Evolutionary conservation across 2,113 vertebrate species (phyloP).

Genomic region (Rattus rattus): DNA sequence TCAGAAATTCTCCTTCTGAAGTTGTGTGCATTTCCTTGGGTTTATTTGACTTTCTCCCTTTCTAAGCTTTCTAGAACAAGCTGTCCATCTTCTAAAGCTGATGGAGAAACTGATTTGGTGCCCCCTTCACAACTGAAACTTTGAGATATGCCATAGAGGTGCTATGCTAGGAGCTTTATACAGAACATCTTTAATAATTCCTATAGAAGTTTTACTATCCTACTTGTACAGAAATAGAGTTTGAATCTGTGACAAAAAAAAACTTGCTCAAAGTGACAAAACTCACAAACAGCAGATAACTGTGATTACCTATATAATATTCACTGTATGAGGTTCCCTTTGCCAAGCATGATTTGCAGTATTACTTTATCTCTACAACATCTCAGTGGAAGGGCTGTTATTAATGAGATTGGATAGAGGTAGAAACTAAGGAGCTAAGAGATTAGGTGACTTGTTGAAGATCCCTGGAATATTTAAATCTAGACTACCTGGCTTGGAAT

Average conservation of each 20-base stretch:
- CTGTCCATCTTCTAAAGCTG: neutral
- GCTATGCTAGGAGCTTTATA: neutral
- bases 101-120: neutral
- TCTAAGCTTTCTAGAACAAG: conserved; percentile 34
- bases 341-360: neutral
- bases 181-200: neutral
- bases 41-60: neutral
- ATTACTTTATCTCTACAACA: conserved; percentile 35
- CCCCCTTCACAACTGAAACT: neutral
- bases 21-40: neutral
- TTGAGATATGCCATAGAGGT: neutral
- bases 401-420: neutral
- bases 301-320: neutral
- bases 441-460: conserved; percentile 19
- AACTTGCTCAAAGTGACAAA: conserved; percentile 15
- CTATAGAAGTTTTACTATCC: neutral
- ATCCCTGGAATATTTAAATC: neutral
- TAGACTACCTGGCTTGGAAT: neutral
- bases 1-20: neutral
- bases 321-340: neutral
- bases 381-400: neutral
- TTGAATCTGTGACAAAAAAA: neutral
- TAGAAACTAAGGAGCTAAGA: neutral
- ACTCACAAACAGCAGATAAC: neutral
- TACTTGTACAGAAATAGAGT: neutral